Conservation (phyloP, 2,888 invertebrate species). For the Melanostoma mellinum region DNA sequence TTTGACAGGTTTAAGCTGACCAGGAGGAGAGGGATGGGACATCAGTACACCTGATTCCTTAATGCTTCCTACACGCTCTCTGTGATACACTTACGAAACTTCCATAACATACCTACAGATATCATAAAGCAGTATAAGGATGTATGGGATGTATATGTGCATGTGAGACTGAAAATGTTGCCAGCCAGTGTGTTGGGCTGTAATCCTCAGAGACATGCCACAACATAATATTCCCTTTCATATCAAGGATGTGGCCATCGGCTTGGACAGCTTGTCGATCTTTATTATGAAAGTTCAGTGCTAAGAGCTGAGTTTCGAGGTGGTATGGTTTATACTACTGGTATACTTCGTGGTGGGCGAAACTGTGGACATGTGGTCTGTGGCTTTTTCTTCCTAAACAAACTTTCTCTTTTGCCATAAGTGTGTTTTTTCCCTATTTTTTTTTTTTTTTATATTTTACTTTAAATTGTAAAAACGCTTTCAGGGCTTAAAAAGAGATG, state of each 20-base stretch:
- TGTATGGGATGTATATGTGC: conserved; percentile 28
- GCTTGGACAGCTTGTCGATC: conserved; percentile 81
- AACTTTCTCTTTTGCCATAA: conserved; percentile 59
- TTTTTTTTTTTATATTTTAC: conserved; percentile 17
- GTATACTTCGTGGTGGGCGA: conserved; percentile 39
- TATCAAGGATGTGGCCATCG: conserved; percentile 73
- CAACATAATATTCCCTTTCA: conserved; percentile 71
- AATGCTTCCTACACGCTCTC: conserved; percentile 20
- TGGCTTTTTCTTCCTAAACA: conserved; percentile 64
- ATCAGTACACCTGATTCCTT: conserved; percentile 50
- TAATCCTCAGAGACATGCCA: conserved; percentile 70
- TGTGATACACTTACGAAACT: conserved; percentile 10
- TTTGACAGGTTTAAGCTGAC: conserved; percentile 58
- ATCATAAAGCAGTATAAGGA: conserved; percentile 3
- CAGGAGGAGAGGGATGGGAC: conserved; percentile 7
- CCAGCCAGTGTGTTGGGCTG: conserved; percentile 43
- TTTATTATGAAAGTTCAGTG: conserved; percentile 78
- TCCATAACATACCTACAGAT: not conserved
- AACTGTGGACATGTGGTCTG: conserved; percentile 68
- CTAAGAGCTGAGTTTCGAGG: conserved; percentile 62
- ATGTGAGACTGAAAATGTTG: conserved; percentile 9
- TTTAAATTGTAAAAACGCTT: conserved; percentile 58
- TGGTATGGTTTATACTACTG: conserved; percentile 31
- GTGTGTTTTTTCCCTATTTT: conserved; percentile 27
- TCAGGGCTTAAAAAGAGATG: conserved; percentile 53